Evolutionary conservation across 2,797 vertebrate species (phyloP).

Genomic region (Pangasius djambal): DNA sequence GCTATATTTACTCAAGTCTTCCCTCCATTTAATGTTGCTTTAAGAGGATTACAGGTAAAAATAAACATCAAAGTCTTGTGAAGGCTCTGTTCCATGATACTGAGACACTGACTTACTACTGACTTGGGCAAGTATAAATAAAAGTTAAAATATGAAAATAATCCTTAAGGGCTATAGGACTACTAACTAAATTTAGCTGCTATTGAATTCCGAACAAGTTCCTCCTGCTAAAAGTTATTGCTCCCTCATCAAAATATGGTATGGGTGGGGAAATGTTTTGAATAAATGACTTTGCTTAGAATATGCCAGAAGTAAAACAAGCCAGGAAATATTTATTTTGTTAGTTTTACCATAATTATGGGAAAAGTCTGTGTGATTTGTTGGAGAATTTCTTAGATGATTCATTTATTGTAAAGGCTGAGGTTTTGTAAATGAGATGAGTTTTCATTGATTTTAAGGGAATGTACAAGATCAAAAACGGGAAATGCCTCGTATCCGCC

Average conservation of each 20-base stretch:
- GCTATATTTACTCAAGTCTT: conserved; percentile 65
- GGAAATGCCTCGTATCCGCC: neutral
- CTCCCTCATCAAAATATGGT: conserved; percentile 12
- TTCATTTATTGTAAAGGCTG: neutral
- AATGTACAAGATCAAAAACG: neutral
- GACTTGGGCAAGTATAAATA: neutral
- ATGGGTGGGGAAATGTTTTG: conserved; percentile 20
- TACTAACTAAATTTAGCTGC: conserved; percentile 40
- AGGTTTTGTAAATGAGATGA: neutral
- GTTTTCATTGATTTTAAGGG: neutral
- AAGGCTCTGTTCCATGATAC: neutral
- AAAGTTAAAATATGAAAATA: conserved; percentile 9
- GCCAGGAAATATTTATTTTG: neutral
- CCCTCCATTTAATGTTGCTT: conserved; percentile 33
- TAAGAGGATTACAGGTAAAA: conserved; percentile 67
- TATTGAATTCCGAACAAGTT: conserved; percentile 26
- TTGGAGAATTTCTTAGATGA: neutral
- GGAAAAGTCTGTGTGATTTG: neutral
- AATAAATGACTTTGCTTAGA: conserved; percentile 26
- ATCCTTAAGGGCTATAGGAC: conserved; percentile 32
- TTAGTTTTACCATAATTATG: conserved; percentile 7
- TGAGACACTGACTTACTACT: neutral
- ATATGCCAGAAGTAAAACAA: conserved; percentile 4
- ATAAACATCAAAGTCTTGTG: conserved; percentile 31
- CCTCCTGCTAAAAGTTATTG: conserved; percentile 24